phyloP scores from a whole-genome alignment of 2,888 invertebrate species.

The Tyria jacobaeae region DNA sequence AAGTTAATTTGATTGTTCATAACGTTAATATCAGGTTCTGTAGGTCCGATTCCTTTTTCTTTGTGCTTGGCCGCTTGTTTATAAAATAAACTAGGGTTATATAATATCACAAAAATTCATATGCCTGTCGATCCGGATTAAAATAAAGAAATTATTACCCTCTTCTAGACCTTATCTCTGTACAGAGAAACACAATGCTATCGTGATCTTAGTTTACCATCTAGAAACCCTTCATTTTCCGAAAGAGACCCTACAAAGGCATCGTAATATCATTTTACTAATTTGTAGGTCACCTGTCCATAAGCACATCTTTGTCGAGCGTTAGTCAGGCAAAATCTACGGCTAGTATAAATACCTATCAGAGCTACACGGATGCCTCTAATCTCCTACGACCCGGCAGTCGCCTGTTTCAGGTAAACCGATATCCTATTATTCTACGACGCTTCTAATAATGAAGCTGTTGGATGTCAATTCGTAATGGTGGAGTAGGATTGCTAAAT shows the following conservation, averaged over 20 bases:
- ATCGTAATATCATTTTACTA: background rate
- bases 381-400: conserved; percentile 74
- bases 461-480: conserved; percentile 6
- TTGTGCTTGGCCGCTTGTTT: too few species aligned
- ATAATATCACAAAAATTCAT: too few species aligned
- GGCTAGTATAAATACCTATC: conserved; percentile 65
- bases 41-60: too few species aligned
- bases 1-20: too few species aligned
- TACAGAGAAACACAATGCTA: too few species aligned
- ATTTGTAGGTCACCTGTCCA: conserved; percentile 48
- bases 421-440: conserved; percentile 6
- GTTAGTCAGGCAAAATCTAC: conserved; percentile 72
- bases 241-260: background rate
- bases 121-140: too few species aligned
- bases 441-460: conserved; percentile 13
- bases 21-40: too few species aligned
- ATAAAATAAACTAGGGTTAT: too few species aligned
- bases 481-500: background rate
- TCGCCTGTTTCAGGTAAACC: conserved; percentile 69
- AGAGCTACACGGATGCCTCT: conserved; percentile 60
- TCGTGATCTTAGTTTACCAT: too few species aligned
- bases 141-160: too few species aligned
- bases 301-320: conserved; percentile 67
- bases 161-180: too few species aligned
- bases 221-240: background rate